Base-by-base conservation (phyloP, 2,113 vertebrate genomes). In the Grammomys dolichurus region DNA sequence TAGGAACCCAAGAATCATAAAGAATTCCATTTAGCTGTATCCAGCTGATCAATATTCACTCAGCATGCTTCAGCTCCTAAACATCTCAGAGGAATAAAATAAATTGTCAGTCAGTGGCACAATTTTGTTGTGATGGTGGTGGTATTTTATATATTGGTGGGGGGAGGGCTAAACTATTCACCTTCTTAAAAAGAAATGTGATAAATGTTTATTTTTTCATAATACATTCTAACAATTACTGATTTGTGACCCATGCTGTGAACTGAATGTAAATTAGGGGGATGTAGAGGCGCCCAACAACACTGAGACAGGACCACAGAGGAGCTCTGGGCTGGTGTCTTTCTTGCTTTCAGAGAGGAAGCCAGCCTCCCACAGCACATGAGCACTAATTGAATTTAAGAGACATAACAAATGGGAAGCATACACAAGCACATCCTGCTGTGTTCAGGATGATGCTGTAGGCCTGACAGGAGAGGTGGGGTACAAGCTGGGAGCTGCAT, bases 131-230 rank as follows among this genome's bases (percentile, higher is more conserved):
- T 97, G 93, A 93, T 43, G 89, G 96, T 63, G 60, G 93, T 31
- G 5, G 81, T 95, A 72, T 91, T 91, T 95, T 93, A 94, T 96
- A 96, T 81, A 96, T 96, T 94, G 96, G 95, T 96, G 95, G 13
- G 31, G 67, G 67, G 67, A 69, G 67, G 67, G 95, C 93, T 98
- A 98, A 97, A 98, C 98, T 98, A 98, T 98, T 98, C 97, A 98
- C 90, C 96, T 98, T 97, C 97, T 98, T 89, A 69, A 98, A 98
- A 98, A 97, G 96, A 98, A 97, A 98, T 98, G 97, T 98, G 97
- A 98, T 98, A 98, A 98, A 98, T 97, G 97, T 98, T 98, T 98
- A 98, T 98, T 99, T 98, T 96, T 98, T 98, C 97, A 98, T 98
- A 98, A 98, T 97, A 94, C 93, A 95, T 98, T 98, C 98, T 96